Percentiles rank a stretch among this genome's conserved stretches.
Evolutionary conservation across 2,888 invertebrate genomes (phyloP).

Genomic region (Spatulosminthurus flaviceps): DNA sequence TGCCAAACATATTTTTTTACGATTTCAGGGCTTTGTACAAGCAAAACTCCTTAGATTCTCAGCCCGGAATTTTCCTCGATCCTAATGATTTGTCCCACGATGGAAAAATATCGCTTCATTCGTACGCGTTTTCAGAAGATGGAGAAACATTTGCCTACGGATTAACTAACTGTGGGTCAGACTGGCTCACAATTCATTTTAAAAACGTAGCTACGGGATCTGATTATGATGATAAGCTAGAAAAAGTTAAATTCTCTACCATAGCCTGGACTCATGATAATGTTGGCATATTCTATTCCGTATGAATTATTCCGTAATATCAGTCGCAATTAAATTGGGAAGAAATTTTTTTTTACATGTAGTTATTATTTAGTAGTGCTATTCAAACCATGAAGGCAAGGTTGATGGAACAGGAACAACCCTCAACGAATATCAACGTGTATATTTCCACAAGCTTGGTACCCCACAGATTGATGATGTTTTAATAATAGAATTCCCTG

Average conservation of each 20-base stretch:
- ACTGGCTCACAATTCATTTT: slow-evolving; percentile 92
- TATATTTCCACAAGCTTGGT: slow-evolving; percentile 89
- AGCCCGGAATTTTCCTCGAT: slow-evolving; percentile 87
- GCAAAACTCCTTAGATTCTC: slow-evolving; percentile 79
- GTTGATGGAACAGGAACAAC: slow-evolving; percentile 92
- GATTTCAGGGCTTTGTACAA: slow-evolving; percentile 73
- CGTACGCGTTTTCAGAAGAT: slow-evolving; percentile 85
- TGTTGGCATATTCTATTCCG: slow-evolving; percentile 92
- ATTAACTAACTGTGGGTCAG: slow-evolving; percentile 90
- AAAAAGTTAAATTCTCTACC: slow-evolving; percentile 89
- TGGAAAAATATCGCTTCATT: slow-evolving; percentile 83
- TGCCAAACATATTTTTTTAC: not conserved
- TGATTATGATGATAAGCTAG: slow-evolving; percentile 85
- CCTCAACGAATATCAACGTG: slow-evolving; percentile 86
- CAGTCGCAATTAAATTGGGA: not conserved
- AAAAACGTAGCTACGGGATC: slow-evolving; percentile 79
- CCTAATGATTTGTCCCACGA: slow-evolving; percentile 91
- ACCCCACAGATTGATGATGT: slow-evolving; percentile 87
- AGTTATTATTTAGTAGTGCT: slow-evolving; percentile 71
- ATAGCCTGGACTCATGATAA: slow-evolving; percentile 96
- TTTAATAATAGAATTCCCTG: slow-evolving; percentile 86
- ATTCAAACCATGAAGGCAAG: slow-evolving; percentile 81
- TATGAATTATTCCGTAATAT: slow-evolving; percentile 66
- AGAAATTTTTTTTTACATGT: not conserved
- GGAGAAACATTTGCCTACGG: slow-evolving; percentile 92